These are phyloP conservation scores for Athripsodes cinereus DNA, from an alignment of 2,888 invertebrate species.

Conservation along the genomic window DNA sequence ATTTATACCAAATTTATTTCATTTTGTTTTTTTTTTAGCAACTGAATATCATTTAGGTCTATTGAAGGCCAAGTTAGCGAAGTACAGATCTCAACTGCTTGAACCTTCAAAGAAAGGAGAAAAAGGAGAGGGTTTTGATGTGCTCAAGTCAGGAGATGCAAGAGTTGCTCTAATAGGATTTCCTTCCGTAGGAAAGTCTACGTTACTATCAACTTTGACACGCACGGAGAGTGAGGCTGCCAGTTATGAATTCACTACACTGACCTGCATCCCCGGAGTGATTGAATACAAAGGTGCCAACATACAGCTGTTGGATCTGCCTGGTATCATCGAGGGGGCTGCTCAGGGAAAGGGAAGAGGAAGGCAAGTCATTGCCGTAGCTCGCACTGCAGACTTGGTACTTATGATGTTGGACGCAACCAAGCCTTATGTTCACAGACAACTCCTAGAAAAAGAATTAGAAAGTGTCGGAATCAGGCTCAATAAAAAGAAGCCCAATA, in stretches of 20 bases:
- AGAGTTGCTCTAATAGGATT: constrained; percentile 97
- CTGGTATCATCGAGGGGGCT: constrained; percentile 99
- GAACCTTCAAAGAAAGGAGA: constrained; percentile 93
- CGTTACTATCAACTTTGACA: constrained; percentile 89
- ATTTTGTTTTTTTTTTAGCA: constrained; percentile 55
- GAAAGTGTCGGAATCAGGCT: constrained; percentile 97
- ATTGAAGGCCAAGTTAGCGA: constrained; percentile 93
- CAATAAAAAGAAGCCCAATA: constrained; percentile 93
- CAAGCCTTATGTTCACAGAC: constrained; percentile 93
- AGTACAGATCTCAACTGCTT: constrained; percentile 87
- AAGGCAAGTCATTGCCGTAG: constrained; percentile 95
- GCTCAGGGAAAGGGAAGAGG: constrained; percentile 90
- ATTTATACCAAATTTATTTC: constrained; percentile 11
- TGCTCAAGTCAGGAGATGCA: constrained; percentile 98
- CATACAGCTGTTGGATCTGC: constrained; percentile 95
- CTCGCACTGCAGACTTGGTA: constrained; percentile 94
- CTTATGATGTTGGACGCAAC: constrained; percentile 99
- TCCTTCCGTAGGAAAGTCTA: constrained; percentile 98
- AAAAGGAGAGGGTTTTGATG: constrained; percentile 98
- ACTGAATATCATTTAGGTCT: constrained; percentile 99
- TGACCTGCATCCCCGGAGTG: constrained; percentile 98
- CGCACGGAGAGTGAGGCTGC: constrained; percentile 96
- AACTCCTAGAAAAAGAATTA: constrained; percentile 86
- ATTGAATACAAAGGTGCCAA: constrained; percentile 98
- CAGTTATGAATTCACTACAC: constrained; percentile 96